These are phyloP conservation scores for Deilephila elpenor DNA, from an alignment of 2,888 invertebrate species.

Conservation along the genomic window DNA sequence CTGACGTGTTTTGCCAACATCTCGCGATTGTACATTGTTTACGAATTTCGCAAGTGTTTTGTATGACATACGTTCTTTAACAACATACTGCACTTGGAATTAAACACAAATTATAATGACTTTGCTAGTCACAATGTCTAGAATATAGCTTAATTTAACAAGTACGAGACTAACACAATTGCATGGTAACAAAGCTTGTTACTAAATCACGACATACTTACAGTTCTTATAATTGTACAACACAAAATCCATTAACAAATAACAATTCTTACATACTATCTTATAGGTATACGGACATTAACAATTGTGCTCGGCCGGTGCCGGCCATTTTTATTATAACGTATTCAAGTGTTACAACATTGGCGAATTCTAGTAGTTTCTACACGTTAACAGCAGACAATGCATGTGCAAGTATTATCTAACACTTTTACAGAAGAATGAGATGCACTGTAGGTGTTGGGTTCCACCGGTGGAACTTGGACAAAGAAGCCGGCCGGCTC, in stretches of 20 bases:
- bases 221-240: slow-evolving; percentile 16
- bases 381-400: slow-evolving; percentile 35
- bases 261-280: slow-evolving; percentile 27
- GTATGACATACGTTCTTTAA: slow-evolving; percentile 33
- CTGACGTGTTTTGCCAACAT: background rate
- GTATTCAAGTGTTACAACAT: slow-evolving; percentile 39
- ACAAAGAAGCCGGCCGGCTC: slow-evolving; percentile 83
- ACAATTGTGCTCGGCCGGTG: slow-evolving; percentile 14
- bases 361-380: slow-evolving; percentile 46
- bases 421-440: slow-evolving; percentile 41
- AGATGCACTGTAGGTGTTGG: slow-evolving; percentile 30
- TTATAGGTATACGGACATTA: slow-evolving; percentile 3
- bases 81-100: background rate
- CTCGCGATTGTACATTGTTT: slow-evolving; percentile 11
- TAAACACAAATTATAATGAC: background rate
- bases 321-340: slow-evolving; percentile 23
- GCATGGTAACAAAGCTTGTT: slow-evolving; percentile 9
- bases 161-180: background rate
- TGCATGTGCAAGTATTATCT: slow-evolving; percentile 32
- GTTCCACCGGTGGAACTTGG: slow-evolving; percentile 54
- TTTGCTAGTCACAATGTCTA: background rate
- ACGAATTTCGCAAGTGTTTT: slow-evolving; percentile 24
- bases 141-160: background rate
- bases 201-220: slow-evolving; percentile 18
- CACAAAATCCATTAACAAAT: slow-evolving; percentile 21